phyloP scores from a whole-genome alignment of 1,140 invertebrate genomes.

The Hirudo medicinalis region DNA sequence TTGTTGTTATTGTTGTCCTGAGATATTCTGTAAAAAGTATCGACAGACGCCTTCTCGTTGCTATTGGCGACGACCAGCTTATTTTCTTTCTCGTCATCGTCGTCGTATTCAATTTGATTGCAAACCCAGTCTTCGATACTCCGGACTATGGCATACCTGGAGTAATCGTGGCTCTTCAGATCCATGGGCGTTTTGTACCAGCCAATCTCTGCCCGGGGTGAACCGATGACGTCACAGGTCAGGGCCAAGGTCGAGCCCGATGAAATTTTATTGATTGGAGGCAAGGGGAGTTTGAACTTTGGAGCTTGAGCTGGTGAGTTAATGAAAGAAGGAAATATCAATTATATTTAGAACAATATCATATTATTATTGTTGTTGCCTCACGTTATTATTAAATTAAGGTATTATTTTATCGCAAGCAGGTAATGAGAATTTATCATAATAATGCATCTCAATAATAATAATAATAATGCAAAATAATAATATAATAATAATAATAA shows the following conservation, averaged over 20 bases:
- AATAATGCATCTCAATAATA: too few relatives aligned
- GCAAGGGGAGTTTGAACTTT: background rate
- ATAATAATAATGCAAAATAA: too few relatives aligned
- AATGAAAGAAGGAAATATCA: too few relatives aligned
- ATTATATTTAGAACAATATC: too few relatives aligned
- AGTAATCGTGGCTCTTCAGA: too few relatives aligned
- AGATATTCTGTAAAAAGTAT: background rate
- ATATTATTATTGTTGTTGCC: too few relatives aligned
- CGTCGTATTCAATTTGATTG: background rate
- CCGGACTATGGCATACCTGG: too few relatives aligned
- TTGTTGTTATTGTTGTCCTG: background rate
- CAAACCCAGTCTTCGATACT: background rate
- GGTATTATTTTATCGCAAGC: too few relatives aligned
- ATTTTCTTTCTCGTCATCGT: background rate
- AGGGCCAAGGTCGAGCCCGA: background rate
- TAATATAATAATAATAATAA: too few relatives aligned
- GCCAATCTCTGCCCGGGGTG: background rate
- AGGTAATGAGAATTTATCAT: too few relatives aligned
- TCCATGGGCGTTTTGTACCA: background rate
- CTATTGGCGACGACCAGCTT: background rate
- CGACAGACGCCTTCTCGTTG: background rate
- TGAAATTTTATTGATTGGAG: background rate
- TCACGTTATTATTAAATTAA: too few relatives aligned
- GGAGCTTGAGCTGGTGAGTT: background rate
- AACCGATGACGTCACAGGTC: conserved; percentile 8